Conservation (phyloP, 1,140 invertebrate species). For the Spodoptera litura region DNA sequence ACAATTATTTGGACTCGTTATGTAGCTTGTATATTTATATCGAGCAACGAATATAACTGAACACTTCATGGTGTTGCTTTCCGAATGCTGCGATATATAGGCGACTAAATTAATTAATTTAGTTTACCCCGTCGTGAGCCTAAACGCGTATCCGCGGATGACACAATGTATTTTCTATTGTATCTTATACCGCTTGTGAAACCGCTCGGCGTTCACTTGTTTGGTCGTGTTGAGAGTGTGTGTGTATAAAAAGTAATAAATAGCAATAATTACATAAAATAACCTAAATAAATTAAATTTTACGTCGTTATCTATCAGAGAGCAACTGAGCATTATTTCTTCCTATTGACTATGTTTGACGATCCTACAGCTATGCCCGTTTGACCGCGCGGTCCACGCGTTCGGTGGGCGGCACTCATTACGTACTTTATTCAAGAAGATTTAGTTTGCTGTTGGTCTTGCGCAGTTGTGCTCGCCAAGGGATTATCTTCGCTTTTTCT, state of each 20-base stretch:
- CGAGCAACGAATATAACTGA: constrained; percentile 50
- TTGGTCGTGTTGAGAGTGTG: neutral
- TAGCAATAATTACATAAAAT: constrained; percentile 42
- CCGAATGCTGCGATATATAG: constrained; percentile 22
- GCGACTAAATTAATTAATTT: constrained; percentile 6
- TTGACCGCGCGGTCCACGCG: constrained; percentile 28
- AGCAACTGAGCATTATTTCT: constrained; percentile 17
- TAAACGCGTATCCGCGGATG: no score
- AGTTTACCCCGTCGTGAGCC: neutral
- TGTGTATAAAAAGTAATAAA: constrained; percentile 38
- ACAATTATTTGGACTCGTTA: constrained; percentile 43
- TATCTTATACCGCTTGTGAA: neutral
- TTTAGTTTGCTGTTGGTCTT: constrained; percentile 95
- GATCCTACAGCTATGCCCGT: neutral
- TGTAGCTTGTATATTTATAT: constrained; percentile 30
- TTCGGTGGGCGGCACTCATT: constrained; percentile 24
- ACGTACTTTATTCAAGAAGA: constrained; percentile 88
- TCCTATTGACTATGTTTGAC: constrained; percentile 36
- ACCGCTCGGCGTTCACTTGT: constrained; percentile 24
- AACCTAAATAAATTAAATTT: constrained; percentile 42
- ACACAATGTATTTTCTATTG: no score
- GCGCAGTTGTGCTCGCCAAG: constrained; percentile 94
- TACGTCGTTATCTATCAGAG: constrained; percentile 6
- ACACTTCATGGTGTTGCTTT: constrained; percentile 52
- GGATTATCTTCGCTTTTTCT: constrained; percentile 90